Percentiles rank a stretch among this genome's conserved stretches.
These are phyloP conservation scores for Peromyscus maniculatus DNA, from an alignment of 2,113 vertebrate genomes.

Conservation along the genomic window DNA sequence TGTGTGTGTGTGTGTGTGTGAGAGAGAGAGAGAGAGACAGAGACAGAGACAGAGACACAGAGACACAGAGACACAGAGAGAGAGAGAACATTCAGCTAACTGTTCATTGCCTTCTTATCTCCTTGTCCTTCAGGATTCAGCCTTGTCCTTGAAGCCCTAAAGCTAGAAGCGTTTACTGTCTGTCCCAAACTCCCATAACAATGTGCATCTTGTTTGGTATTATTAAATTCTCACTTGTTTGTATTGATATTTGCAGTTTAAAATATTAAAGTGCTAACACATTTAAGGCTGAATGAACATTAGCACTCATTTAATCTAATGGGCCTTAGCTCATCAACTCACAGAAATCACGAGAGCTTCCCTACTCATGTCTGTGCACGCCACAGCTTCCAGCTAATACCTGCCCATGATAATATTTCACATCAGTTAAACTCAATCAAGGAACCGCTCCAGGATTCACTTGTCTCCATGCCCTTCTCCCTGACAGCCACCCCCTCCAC, in stretches of 20 bases:
- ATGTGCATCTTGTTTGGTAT: conserved; percentile 18
- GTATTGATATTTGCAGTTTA: conserved; percentile 37
- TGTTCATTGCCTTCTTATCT: background rate
- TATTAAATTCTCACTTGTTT: conserved; percentile 58
- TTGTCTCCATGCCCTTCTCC: conserved; percentile 9
- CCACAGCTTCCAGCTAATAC: background rate
- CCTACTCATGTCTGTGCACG: background rate
- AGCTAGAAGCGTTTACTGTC: background rate
- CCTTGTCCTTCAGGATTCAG: background rate
- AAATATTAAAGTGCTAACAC: conserved; percentile 47
- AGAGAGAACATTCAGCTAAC: background rate
- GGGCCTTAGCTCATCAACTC: background rate
- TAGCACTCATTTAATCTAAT: background rate
- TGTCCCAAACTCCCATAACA: background rate
- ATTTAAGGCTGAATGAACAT: conserved; percentile 13
- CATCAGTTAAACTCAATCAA: background rate
- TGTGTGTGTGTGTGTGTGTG: background rate
- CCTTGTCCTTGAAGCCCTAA: background rate
- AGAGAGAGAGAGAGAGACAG: background rate
- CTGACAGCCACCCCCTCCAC: background rate
- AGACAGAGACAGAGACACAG: too few species aligned
- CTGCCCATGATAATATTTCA: background rate
- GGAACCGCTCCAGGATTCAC: background rate
- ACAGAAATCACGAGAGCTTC: background rate
- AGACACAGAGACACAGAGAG: background rate